Conservation (phyloP, 2,888 invertebrate genomes). For the Octonoba sinensis region DNA sequence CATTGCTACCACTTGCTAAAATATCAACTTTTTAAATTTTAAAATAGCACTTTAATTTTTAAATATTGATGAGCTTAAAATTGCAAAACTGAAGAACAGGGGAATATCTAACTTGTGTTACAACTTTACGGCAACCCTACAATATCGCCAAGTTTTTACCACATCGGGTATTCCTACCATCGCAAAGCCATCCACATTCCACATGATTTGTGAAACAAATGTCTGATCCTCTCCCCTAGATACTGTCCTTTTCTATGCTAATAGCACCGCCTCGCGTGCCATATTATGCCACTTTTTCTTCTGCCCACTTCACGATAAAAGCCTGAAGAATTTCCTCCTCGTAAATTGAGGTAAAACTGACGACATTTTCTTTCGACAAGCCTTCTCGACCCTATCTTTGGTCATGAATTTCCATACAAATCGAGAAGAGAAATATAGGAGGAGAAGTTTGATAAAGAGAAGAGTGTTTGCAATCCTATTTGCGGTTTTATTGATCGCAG, state of each 20-base stretch:
- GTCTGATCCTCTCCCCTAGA: slow-evolving; percentile 13
- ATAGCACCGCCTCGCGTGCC: slow-evolving; percentile 4
- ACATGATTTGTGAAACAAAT: slow-evolving; percentile 38
- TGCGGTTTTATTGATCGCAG: background rate
- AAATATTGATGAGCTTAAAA: too few species aligned
- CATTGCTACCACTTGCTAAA: too few species aligned
- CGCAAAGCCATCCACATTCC: slow-evolving; percentile 8
- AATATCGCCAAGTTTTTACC: too few species aligned
- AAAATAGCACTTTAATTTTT: too few species aligned
- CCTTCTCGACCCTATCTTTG: background rate
- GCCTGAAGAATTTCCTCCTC: slow-evolving; percentile 6
- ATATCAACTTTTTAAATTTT: too few species aligned
- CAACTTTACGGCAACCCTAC: too few species aligned
- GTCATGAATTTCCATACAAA: too few species aligned
- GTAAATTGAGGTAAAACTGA: slow-evolving; percentile 26
- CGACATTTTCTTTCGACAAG: slow-evolving; percentile 19
- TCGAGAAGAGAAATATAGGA: background rate
- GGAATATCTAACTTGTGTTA: too few species aligned
- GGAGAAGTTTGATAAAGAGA: background rate
- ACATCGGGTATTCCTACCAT: too few species aligned
- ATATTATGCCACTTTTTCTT: background rate
- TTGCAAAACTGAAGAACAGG: too few species aligned
- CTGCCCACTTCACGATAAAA: slow-evolving; percentile 9
- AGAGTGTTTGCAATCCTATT: background rate
- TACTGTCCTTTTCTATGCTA: slow-evolving; percentile 21